phyloP scores from a whole-genome alignment of 2,113 vertebrate species.

The Cichladusa arquata region DNA sequence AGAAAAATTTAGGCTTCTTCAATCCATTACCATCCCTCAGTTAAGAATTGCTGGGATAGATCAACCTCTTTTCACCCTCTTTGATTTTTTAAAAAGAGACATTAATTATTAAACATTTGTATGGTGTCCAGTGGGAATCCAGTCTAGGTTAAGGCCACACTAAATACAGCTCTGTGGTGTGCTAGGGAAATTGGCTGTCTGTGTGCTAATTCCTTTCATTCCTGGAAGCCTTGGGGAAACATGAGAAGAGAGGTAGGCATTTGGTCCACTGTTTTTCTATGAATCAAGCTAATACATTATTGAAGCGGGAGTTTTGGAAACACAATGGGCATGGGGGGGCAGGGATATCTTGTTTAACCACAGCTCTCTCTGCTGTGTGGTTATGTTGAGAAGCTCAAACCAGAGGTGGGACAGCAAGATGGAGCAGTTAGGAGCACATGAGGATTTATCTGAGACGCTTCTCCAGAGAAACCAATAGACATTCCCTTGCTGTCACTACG shows the following conservation, averaged over 20 bases:
- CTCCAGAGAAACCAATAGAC: not conserved
- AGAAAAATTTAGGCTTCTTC: not conserved
- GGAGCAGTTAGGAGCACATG: not conserved
- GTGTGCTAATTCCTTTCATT: constrained; percentile 37
- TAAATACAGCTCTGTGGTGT: constrained; percentile 49
- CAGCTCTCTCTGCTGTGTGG: not conserved
- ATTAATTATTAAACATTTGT: constrained; percentile 57
- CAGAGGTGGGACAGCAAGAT: not conserved
- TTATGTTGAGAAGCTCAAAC: not conserved
- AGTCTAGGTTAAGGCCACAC: constrained; percentile 51
- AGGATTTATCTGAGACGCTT: not conserved
- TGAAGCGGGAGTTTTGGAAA: not conserved
- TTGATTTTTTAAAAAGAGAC: constrained; percentile 55
- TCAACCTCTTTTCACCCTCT: constrained; percentile 33
- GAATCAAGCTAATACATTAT: constrained; percentile 30
- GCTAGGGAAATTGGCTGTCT: constrained; percentile 5
- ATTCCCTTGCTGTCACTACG: not conserved
- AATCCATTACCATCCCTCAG: not conserved
- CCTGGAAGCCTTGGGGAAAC: constrained; percentile 44
- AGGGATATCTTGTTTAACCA: not conserved
- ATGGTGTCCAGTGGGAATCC: constrained; percentile 37
- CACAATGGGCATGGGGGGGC: not conserved
- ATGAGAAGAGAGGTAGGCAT: constrained; percentile 29
- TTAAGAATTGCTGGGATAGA: constrained; percentile 12
- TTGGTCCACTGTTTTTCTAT: constrained; percentile 1